phyloP scores from a whole-genome alignment of 2,113 vertebrate genomes.

The Cygnus atratus region DNA sequence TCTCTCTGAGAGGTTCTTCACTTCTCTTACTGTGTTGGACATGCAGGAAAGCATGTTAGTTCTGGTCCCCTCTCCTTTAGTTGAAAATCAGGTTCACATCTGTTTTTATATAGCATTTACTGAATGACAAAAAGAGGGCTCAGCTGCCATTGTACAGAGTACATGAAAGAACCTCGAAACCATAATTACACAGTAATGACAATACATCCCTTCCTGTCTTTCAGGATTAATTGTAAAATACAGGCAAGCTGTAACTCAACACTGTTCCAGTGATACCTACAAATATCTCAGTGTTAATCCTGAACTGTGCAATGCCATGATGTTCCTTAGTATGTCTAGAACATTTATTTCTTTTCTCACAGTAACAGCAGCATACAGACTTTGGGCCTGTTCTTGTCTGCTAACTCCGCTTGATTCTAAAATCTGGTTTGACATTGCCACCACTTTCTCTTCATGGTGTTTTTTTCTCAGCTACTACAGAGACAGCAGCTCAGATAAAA shows the following conservation, averaged over 20 bases:
- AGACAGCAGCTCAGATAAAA: neutral
- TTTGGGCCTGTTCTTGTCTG: neutral
- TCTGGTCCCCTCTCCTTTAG: neutral
- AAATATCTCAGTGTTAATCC: neutral
- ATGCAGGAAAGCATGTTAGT: neutral
- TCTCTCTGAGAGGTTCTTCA: neutral
- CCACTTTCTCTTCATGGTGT: neutral
- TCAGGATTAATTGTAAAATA: conserved; percentile 7
- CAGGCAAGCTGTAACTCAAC: neutral
- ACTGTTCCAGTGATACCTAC: neutral
- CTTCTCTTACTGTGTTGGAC: neutral
- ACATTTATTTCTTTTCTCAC: neutral
- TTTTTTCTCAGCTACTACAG: neutral
- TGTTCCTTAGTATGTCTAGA: neutral
- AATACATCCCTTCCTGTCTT: neutral
- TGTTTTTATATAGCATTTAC: neutral
- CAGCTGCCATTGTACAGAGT: neutral
- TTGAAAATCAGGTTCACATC: neutral
- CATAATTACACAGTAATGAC: neutral
- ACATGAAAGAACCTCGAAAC: neutral
- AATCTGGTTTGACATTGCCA: neutral
- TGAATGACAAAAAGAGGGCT: neutral
- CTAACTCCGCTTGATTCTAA: neutral
- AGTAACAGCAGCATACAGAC: neutral
- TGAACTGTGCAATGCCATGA: neutral